phyloP scores from a whole-genome alignment of 53 echinoderm and acorn worm genomes.

The Astropecten irregularis region DNA sequence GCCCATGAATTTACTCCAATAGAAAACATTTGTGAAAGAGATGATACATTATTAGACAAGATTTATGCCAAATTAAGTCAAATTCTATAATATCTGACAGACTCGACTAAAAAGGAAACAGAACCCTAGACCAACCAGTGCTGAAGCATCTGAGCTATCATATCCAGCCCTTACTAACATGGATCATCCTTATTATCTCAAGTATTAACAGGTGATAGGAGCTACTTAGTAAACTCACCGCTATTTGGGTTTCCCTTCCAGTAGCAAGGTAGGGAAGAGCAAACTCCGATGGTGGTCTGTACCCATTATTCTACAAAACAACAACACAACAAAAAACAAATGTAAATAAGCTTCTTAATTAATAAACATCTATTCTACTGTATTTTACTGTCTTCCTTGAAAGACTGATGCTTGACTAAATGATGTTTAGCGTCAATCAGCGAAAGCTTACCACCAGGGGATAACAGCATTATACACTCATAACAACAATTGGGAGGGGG shows the following conservation, averaged over 20 bases:
- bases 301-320: not conserved
- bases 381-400: too few species aligned
- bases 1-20: too few species aligned
- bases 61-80: too few species aligned
- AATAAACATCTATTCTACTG: not conserved
- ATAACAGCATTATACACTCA: not conserved
- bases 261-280: constrained; percentile 3
- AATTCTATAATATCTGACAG: not conserved
- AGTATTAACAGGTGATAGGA: not conserved
- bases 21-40: too few species aligned
- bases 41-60: too few species aligned
- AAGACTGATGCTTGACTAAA: too few species aligned
- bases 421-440: too few species aligned
- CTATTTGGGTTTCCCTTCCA: not conserved
- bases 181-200: not conserved
- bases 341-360: not conserved
- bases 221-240: not conserved
- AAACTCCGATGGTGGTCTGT: not conserved
- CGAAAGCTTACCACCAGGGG: not conserved
- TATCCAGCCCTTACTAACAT: too few species aligned
- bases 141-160: too few species aligned
- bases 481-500: not conserved
- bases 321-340: not conserved
- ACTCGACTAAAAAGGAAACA: not conserved
- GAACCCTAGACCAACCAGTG: not conserved